Evolutionary conservation across 2,113 vertebrate species (phyloP).

Genomic region (Hypomesus transpacificus): DNA sequence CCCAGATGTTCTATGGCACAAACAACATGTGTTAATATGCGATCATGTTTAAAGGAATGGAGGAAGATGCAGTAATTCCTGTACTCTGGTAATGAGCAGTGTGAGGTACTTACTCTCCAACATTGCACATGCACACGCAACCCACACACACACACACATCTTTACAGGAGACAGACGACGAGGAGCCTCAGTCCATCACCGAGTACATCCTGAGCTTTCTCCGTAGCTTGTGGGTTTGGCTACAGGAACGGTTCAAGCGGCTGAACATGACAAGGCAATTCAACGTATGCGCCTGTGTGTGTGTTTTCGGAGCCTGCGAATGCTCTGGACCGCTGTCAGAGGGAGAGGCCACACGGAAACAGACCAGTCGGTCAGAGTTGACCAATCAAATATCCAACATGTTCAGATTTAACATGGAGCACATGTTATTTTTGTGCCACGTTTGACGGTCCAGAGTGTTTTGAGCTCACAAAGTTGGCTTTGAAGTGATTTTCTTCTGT

Average conservation of each 20-base stretch:
- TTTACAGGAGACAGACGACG: constrained; percentile 68
- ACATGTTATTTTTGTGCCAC: no score
- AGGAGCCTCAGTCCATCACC: constrained; percentile 67
- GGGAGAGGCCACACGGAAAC: not conserved
- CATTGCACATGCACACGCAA: not conserved
- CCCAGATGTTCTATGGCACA: no score
- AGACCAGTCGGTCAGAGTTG: no score
- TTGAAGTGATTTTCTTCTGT: no score
- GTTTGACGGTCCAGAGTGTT: constrained; percentile 38
- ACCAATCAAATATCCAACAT: not conserved
- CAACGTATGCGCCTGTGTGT: constrained; percentile 59
- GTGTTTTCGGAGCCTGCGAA: constrained; percentile 35
- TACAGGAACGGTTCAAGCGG: constrained; percentile 58
- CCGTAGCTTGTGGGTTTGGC: constrained; percentile 71
- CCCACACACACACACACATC: constrained; percentile 32
- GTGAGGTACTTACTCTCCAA: no score
- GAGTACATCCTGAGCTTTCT: constrained; percentile 71
- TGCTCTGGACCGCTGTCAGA: constrained; percentile 50
- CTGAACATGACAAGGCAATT: constrained; percentile 81
- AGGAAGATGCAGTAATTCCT: no score
- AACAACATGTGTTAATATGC: no score
- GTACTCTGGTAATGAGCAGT: no score
- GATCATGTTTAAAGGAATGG: no score
- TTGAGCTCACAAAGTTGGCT: not conserved
- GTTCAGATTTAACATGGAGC: no score